Evolutionary conservation across 2,888 invertebrate genomes (phyloP).

Genomic region (Nomada ferruginata): DNA sequence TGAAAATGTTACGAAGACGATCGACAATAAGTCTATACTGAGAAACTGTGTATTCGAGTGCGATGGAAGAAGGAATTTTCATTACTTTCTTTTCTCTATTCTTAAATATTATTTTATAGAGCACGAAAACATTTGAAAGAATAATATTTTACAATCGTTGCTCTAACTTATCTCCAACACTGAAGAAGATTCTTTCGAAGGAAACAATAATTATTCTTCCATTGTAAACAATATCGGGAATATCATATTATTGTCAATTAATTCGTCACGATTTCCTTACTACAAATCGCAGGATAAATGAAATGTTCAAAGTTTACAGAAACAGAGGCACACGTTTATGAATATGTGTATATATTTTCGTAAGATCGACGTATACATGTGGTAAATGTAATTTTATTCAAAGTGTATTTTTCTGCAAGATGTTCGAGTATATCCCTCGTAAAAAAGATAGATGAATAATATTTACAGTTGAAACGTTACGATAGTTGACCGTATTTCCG

Average conservation of each 20-base stretch:
- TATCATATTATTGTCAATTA: conserved; percentile 40
- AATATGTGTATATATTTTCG: conserved; percentile 40
- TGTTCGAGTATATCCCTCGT: conserved; percentile 22
- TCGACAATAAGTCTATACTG: background rate
- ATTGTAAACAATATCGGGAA: background rate
- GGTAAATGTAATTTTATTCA: background rate
- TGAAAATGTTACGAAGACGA: background rate
- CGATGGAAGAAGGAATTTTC: background rate
- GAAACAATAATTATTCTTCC: no score
- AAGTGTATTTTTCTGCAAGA: conserved; percentile 18
- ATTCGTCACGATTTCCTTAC: conserved; percentile 4
- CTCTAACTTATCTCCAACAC: background rate
- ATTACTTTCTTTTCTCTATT: background rate
- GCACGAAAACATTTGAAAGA: background rate
- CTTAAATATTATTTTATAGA: background rate
- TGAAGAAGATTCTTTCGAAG: background rate
- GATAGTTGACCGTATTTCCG: conserved; percentile 31
- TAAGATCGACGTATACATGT: conserved; percentile 20
- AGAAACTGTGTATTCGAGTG: background rate
- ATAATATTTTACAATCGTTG: background rate
- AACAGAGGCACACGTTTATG: conserved; percentile 7
- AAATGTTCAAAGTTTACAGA: conserved; percentile 21
- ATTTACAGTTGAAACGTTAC: background rate
- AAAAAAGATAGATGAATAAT: background rate
- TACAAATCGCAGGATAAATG: background rate